phyloP scores from a whole-genome alignment of 2,797 vertebrate species.

The Sparidentex hasta region DNA sequence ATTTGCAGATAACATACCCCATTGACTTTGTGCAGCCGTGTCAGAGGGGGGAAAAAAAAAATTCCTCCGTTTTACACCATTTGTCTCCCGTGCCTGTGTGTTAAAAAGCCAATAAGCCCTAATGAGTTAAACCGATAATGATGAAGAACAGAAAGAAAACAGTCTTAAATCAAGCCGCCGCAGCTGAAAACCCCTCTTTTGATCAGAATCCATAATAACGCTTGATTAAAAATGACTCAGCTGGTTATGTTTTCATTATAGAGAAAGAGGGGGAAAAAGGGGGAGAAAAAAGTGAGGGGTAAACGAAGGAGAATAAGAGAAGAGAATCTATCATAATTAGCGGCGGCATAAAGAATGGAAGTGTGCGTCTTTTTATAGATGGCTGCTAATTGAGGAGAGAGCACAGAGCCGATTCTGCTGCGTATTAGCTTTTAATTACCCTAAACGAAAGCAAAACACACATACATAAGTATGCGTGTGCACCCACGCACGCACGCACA shows the following conservation, averaged over 20 bases:
- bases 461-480: slow-evolving; percentile 24
- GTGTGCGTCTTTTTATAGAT: slow-evolving; percentile 74
- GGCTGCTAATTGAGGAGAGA: slow-evolving; percentile 77
- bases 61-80: slow-evolving; percentile 42
- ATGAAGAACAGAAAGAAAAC: slow-evolving; percentile 65
- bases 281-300: slow-evolving; percentile 53
- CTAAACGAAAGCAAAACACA: slow-evolving; percentile 71
- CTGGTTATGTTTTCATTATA: slow-evolving; percentile 72
- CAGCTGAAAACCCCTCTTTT: slow-evolving; percentile 55
- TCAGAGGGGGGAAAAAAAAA: slow-evolving; percentile 15
- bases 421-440: slow-evolving; percentile 83
- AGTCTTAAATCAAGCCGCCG: slow-evolving; percentile 66
- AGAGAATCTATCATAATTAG: slow-evolving; percentile 81
- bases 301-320: slow-evolving; percentile 68
- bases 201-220: slow-evolving; percentile 72
- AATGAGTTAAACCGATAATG: slow-evolving; percentile 73
- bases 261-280: slow-evolving; percentile 37
- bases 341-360: slow-evolving; percentile 67
- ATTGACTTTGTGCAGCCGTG: slow-evolving; percentile 52
- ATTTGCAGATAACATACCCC: slow-evolving; percentile 62
- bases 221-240: slow-evolving; percentile 77
- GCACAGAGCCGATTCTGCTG: slow-evolving; percentile 68
- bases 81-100: slow-evolving; percentile 52
- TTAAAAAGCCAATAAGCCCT: slow-evolving; percentile 59
- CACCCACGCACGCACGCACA: slow-evolving; percentile 17